These are phyloP conservation scores for Oreochromis spilurus DNA, from an alignment of 2,113 vertebrate genomes.

Conservation along the genomic window DNA sequence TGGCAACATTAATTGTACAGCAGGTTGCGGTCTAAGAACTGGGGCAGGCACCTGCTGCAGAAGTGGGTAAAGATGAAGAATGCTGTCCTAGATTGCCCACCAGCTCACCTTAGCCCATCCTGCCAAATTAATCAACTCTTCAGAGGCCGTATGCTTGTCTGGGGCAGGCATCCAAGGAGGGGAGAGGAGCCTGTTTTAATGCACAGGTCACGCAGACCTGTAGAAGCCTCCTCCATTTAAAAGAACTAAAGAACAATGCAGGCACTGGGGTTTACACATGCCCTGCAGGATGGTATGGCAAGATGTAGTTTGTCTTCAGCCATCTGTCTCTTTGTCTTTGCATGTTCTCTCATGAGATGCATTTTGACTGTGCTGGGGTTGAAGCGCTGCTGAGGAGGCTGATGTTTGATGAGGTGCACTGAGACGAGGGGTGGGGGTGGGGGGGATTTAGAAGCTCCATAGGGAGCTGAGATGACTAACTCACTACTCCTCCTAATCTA, in stretches of 20 bases:
- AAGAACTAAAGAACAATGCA: background rate
- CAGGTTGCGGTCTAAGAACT: conserved; percentile 65
- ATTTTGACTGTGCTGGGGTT: conserved; percentile 40
- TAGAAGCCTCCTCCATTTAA: conserved; percentile 15
- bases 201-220: conserved; percentile 56
- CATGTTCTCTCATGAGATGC: conserved; percentile 40
- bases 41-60: conserved; percentile 76
- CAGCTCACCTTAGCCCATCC: conserved; percentile 63
- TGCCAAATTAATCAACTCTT: conserved; percentile 66
- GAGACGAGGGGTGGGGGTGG: conserved; percentile 38
- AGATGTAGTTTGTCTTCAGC: conserved; percentile 46
- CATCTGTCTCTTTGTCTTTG: conserved; percentile 61
- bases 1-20: conserved; percentile 65
- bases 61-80: conserved; percentile 77
- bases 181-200: conserved; percentile 11
- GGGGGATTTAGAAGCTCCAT: conserved; percentile 38
- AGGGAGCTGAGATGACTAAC: conserved; percentile 66
- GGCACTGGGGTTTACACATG: conserved; percentile 17
- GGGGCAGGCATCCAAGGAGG: conserved; percentile 43
- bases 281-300: conserved; percentile 34
- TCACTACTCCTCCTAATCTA: conserved; percentile 73
- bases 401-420: conserved; percentile 67
- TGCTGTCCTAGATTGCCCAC: conserved; percentile 74
- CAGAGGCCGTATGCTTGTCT: conserved; percentile 57
- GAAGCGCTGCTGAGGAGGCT: conserved; percentile 57